Evolutionary conservation across 2,797 vertebrate genomes (phyloP).

Genomic region (Parotocinclus haroldoi): DNA sequence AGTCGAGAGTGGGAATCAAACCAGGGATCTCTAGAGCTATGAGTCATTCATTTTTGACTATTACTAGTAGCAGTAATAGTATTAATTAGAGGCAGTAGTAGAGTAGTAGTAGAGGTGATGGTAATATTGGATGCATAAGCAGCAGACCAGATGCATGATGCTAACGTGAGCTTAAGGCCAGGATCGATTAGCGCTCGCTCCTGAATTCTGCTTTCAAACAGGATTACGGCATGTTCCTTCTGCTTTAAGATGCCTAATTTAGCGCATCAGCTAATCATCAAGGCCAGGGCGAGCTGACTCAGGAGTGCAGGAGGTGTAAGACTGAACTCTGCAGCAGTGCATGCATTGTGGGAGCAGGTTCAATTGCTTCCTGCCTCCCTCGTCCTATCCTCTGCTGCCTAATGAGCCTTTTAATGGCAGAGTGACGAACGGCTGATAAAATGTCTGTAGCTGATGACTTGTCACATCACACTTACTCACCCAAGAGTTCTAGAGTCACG

Average conservation of each 20-base stretch:
- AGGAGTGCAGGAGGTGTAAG: slow-evolving; percentile 15
- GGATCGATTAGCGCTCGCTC: too few species aligned
- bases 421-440: slow-evolving; percentile 23
- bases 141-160: too few species aligned
- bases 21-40: too few species aligned
- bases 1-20: too few species aligned
- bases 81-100: too few species aligned
- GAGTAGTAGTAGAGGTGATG: too few species aligned
- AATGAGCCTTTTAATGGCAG: slow-evolving; percentile 26
- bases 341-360: slow-evolving; percentile 3
- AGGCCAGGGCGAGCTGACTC: slow-evolving; percentile 14
- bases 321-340: neutral
- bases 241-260: neutral
- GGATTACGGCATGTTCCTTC: too few species aligned
- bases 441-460: slow-evolving; percentile 17
- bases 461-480: slow-evolving; percentile 61
- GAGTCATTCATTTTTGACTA: too few species aligned
- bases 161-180: too few species aligned
- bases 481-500: slow-evolving; percentile 5
- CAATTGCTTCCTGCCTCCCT: neutral
- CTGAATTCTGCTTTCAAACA: too few species aligned
- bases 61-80: too few species aligned
- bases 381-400: slow-evolving; percentile 7
- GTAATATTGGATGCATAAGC: too few species aligned
- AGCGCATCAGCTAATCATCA: slow-evolving; percentile 18